Base-by-base conservation (phyloP, 2,797 vertebrate genomes). In the Sebastes trivittatus region DNA sequence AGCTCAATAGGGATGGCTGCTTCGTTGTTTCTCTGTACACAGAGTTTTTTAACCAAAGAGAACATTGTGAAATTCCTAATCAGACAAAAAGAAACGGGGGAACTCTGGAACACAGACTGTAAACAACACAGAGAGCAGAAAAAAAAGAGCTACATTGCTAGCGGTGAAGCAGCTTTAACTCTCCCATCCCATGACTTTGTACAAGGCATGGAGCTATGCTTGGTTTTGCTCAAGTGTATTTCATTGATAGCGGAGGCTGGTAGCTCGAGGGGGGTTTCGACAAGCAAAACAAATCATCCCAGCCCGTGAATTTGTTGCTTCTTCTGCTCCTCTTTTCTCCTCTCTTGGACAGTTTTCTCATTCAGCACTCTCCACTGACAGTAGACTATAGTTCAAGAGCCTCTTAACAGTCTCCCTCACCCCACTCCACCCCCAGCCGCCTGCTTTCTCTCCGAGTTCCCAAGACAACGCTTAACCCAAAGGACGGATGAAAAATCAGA, bases 391-490 rank as follows among this genome's bases (percentile, higher is more conserved):
- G 90, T 95, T 93, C 94, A 92, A 95, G 89, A 93, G 91, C 77
- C 89, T 92, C 92, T 93, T 93, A 92, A 93, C 90, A 87, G 88
- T 87, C 85, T 90, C 79, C 83, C 90, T 91, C 85, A 89, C 92
- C 84, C 92, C 76, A 75, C 82, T 87, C 85, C 85, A 90, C 88
- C 86, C 89, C 80, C 79, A 83, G 85, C 85, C n/a, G 83, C 88
- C 83, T 89, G 84, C 87, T 84, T 92, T 91, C 46, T 91, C 87
- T 91, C 80, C 1, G 66, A 82, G 89, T 89, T 95, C 93, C 93
- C 90, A 89, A 95, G 93, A 94, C 93, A 94, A 93, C 91, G 90
- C 93, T 93, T 93, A 93, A 93, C 89, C 92, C 93, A 87, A 91
- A 94, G 93, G 89, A 94, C 86, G 81, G 90, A 88, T 78, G 88